Percentiles rank a stretch among this genome's conserved stretches.
Conservation (phyloP, 2,113 vertebrate species). For the Elanoides forficatus region DNA sequence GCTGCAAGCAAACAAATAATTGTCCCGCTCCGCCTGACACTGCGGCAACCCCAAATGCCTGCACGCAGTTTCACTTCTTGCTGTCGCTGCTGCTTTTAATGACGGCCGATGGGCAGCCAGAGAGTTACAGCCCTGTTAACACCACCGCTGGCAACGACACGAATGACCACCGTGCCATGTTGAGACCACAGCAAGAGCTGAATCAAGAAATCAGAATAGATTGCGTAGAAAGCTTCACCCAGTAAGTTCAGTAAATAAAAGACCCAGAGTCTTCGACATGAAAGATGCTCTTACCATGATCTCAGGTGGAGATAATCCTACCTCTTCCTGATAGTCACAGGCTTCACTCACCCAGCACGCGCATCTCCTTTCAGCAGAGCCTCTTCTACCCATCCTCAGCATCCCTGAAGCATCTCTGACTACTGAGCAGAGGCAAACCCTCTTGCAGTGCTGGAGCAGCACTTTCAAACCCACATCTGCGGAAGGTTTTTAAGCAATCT, state of each 20-base stretch:
- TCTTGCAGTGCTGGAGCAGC: neutral
- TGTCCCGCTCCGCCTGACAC: neutral
- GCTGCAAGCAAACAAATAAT: constrained; percentile 1
- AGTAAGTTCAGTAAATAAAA: neutral
- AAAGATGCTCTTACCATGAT: neutral
- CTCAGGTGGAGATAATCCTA: neutral
- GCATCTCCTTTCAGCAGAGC: neutral
- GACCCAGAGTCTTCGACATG: neutral
- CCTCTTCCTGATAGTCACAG: neutral
- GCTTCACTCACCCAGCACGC: neutral
- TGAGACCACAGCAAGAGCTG: neutral
- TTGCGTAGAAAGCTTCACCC: neutral
- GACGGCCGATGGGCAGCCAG: neutral
- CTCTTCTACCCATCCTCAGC: neutral
- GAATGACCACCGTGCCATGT: fast-evolving
- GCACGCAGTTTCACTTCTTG: neutral
- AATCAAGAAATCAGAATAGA: neutral
- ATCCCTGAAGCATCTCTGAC: neutral
- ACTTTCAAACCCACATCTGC: neutral
- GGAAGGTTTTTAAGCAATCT: neutral
- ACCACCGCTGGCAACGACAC: neutral
- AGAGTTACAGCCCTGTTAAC: neutral
- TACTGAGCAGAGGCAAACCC: neutral
- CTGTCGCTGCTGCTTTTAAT: neutral
- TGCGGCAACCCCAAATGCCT: neutral